Evolutionary conservation across 1,140 invertebrate species (phyloP), one percentile per base, ranked within the genome.

Genomic region (Trichonephila inaurata): DNA sequence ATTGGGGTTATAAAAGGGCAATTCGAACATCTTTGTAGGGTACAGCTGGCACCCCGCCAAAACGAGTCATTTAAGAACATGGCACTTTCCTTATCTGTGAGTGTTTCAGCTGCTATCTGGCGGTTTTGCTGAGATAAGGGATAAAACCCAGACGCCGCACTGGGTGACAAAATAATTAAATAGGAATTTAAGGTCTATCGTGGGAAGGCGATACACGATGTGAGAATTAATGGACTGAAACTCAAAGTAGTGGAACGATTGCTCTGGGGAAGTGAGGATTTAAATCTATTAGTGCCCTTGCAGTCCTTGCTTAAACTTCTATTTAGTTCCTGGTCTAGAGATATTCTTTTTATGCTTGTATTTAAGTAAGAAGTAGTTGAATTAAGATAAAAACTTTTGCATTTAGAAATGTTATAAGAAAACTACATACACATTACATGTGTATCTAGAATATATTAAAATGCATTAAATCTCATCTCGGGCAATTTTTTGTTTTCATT

Each of bases 21-120:
- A 24, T 62, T 19, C 51, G 19, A 87, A 87, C 60, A 62, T 87
- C 58, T 87, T 87, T 87, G 61, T 87, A 28, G 85, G 51, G 60
- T 62, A 58, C n/a, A 21, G 8, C 85, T 87, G 85, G 85, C 85
- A 62, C 10, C 8, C 18, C 18, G 85, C 85, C 85, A 87, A 51
- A 44, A 24, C 14, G 58, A n/a, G n/a, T 87, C 85, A 62, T 87
- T 87, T 28, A 33, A 83, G 40, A 33, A 44, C 28, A 83, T n/a
- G 16, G 14, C 72, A 16, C 24, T 24, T 40, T 21, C 72, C 72
- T n/a, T 24, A 77, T 51, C 51, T 51, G 7, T 12, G 51, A 51
- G 51, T 40, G 33, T 77, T 24, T 21, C 33, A 77, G n/a, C 62
- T 18, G 72, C 24, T 77, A 40, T 24, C 72, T 77, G 0, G 72